Evolutionary conservation across 2,888 invertebrate species (phyloP), one percentile per base, ranked within the genome.

Genomic region (Drosophila aldrichi): DNA sequence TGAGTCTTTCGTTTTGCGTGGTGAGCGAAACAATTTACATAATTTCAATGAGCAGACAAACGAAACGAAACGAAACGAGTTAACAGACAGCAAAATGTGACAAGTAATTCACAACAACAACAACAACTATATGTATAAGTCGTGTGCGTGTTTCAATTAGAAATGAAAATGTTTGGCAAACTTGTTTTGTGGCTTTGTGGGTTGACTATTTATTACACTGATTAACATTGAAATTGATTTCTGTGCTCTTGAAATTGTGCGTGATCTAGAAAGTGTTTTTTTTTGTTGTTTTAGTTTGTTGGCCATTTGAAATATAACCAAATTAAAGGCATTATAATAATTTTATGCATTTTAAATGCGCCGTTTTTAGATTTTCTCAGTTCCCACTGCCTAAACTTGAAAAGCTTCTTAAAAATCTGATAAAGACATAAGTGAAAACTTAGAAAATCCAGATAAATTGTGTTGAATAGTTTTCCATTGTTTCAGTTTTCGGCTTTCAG

Each of bases 121-220:
- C n/a, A 46, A 61, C 22, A 49, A 29, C 51, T 9, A 36, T 20
- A 38, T 46, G 38, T 22, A 71, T 29, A 25, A 49, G 54, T 70
- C 62, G 54, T 72, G 64, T 79, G 78, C 73, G 78, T 83, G 72
- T 80, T 80, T 83, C 86, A 86, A 85, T 85, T 84, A 82, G 79
- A 85, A 85, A 74, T 73, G 77, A 71, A 65, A 86, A 79, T 81
- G 84, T 84, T 85, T 81, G 82, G 36, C 82, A 86, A 83, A 85
- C 84, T 84, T 55, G 86, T 86, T 83, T 83, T 79, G 78, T 61
- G 41, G 56, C 55, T 65, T 48, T 74, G 82, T 83, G 81, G 82
- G 77, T 48, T 71, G 72, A 64, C 55, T 74, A 70, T 81, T 82
- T 79, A 70, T 77, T 77, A 79, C 82, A 79, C 82, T 70, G 59